Conservation (phyloP, 2,888 invertebrate genomes). For the Ypsolopha sequella region DNA sequence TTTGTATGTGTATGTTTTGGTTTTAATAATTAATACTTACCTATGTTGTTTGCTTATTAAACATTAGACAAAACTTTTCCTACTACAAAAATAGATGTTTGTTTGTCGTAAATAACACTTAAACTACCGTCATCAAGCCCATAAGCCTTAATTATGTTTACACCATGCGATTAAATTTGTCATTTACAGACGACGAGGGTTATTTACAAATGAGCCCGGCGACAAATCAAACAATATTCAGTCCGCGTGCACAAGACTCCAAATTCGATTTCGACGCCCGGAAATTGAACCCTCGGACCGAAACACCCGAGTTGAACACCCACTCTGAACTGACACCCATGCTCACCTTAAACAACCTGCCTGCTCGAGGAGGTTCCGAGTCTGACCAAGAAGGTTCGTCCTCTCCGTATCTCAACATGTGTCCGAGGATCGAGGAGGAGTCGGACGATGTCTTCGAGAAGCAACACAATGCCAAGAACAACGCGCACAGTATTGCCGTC, state of each 20-base stretch:
- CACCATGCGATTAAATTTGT: background rate
- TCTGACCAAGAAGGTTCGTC: conserved; percentile 47
- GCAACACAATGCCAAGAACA: conserved; percentile 41
- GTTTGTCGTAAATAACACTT: too few species aligned
- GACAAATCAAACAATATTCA: conserved; percentile 58
- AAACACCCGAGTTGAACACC: conserved; percentile 25
- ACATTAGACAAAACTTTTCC: too few species aligned
- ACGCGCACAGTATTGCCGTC: conserved; percentile 32
- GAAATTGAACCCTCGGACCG: conserved; percentile 30
- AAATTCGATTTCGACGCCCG: conserved; percentile 67
- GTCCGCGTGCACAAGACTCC: conserved; percentile 55
- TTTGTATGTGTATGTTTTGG: too few species aligned
- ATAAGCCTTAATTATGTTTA: too few species aligned
- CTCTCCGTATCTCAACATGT: conserved; percentile 41
- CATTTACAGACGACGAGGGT: conserved; percentile 58
- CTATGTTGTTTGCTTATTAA: too few species aligned
- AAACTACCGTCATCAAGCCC: too few species aligned
- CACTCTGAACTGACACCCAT: conserved; percentile 66
- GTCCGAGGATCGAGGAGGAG: conserved; percentile 49
- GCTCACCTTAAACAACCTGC: conserved; percentile 53
- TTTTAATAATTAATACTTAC: too few species aligned
- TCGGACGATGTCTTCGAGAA: conserved; percentile 53
- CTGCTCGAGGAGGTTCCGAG: conserved; percentile 48
- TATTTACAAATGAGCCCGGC: conserved; percentile 75
- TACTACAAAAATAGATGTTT: too few species aligned